Evolutionary conservation across 2,113 vertebrate species (phyloP).

Genomic region (Opisthocomus hoazin): DNA sequence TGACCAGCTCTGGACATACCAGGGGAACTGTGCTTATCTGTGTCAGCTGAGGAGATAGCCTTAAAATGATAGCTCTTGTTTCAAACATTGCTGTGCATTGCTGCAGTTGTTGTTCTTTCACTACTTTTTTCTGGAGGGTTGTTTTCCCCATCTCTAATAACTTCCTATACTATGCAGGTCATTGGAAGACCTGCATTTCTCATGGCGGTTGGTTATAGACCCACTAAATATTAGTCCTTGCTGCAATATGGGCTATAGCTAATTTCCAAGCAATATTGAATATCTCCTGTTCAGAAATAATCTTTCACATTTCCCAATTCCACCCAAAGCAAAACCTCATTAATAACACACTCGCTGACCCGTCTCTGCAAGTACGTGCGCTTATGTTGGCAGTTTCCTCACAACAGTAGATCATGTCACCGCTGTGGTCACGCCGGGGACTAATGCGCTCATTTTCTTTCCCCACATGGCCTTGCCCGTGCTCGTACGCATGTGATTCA

Average conservation of each 20-base stretch:
- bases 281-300: not conserved
- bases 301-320: not conserved
- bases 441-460: not conserved
- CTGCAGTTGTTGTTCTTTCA: not conserved
- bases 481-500: not conserved
- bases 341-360: not conserved
- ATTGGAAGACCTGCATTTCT: not conserved
- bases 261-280: not conserved
- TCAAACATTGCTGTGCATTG: not conserved
- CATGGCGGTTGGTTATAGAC: not conserved
- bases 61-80: not conserved
- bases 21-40: not conserved
- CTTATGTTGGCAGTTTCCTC: not conserved
- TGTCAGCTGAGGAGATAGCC: not conserved
- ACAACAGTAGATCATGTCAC: not conserved
- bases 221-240: not conserved
- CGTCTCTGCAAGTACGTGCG: rapidly evolving
- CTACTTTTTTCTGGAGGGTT: rapidly evolving
- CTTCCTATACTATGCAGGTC: not conserved
- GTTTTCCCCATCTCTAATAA: not conserved
- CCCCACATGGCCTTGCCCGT: not conserved
- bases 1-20: not conserved
- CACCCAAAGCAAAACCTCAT: not conserved
- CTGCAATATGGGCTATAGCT: not conserved
- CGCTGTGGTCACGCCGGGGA: rapidly evolving